A percentile compares a stretch with the other conserved stretches of the same genome.
Conservation (phyloP, 2,888 invertebrate species). For the Amblyjoppa proteus region DNA sequence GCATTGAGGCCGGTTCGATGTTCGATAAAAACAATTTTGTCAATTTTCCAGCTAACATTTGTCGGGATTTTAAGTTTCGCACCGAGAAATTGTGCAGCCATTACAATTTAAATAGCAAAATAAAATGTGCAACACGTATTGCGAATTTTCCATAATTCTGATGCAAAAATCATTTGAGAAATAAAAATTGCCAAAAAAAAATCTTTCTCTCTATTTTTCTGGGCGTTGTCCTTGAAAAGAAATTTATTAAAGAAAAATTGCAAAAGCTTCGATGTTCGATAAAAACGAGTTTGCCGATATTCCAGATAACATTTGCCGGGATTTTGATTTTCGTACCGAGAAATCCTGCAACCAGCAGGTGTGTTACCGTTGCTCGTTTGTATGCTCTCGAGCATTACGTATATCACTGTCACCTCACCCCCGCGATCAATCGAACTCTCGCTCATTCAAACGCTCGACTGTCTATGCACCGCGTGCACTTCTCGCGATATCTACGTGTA, state of each 20-base stretch:
- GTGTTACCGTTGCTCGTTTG: neutral
- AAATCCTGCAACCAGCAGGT: neutral
- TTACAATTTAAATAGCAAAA: no score
- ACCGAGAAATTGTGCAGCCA: constrained; percentile 3
- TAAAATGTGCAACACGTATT: no score
- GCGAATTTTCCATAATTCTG: no score
- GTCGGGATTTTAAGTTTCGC: neutral
- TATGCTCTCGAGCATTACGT: neutral
- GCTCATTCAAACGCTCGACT: constrained; percentile 2
- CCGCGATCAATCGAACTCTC: constrained; percentile 24
- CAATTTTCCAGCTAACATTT: no score
- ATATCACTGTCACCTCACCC: neutral
- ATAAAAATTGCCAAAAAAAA: no score
- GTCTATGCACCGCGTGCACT: constrained; percentile 17
- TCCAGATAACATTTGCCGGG: no score
- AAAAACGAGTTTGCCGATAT: no score
- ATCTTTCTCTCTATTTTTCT: neutral
- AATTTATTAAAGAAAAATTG: no score
- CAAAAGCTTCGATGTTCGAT: no score
- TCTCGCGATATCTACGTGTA: neutral
- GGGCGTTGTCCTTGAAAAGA: neutral
- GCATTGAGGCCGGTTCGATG: no score
- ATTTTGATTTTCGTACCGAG: neutral
- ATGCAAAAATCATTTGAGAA: no score
- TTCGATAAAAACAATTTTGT: no score